Conservation (phyloP, 2,113 vertebrate species). For the Oncorhynchus mykiss region DNA sequence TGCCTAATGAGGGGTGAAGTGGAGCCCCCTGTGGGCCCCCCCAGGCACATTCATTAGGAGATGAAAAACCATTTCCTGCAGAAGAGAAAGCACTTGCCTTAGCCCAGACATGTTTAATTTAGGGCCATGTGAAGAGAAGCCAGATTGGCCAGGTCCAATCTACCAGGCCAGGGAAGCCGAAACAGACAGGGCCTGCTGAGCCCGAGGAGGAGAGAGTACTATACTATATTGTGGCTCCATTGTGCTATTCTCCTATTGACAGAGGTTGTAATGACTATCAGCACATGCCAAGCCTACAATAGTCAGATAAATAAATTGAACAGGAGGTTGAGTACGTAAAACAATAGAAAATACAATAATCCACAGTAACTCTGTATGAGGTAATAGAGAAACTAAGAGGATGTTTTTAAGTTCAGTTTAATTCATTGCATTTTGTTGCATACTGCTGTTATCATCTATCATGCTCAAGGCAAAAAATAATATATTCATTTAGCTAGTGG, state of each 20-base stretch:
- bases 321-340: neutral
- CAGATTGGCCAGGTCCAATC: constrained; percentile 50
- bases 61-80: constrained; percentile 76
- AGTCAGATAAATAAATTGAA: neutral
- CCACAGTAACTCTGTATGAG: neutral
- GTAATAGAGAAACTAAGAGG: neutral
- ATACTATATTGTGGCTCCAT: neutral
- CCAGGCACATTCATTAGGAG: constrained; percentile 80
- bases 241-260: neutral
- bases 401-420: constrained; percentile 48
- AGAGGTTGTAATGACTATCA: too few species aligned
- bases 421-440: constrained; percentile 70
- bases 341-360: neutral
- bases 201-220: too few species aligned
- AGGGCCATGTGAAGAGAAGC: constrained; percentile 57
- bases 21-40: constrained; percentile 69
- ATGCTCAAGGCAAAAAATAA: constrained; percentile 61
- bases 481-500: constrained; percentile 76
- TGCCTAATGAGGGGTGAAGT: constrained; percentile 74
- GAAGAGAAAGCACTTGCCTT: constrained; percentile 62
- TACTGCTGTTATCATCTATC: constrained; percentile 45
- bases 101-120: constrained; percentile 75
- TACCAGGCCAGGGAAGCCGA: constrained; percentile 14
- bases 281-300: too few species aligned
- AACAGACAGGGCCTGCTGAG: constrained; percentile 2